These are phyloP conservation scores for Bos indicus DNA, from an alignment of 2,113 vertebrate species.

Conservation along the genomic window DNA sequence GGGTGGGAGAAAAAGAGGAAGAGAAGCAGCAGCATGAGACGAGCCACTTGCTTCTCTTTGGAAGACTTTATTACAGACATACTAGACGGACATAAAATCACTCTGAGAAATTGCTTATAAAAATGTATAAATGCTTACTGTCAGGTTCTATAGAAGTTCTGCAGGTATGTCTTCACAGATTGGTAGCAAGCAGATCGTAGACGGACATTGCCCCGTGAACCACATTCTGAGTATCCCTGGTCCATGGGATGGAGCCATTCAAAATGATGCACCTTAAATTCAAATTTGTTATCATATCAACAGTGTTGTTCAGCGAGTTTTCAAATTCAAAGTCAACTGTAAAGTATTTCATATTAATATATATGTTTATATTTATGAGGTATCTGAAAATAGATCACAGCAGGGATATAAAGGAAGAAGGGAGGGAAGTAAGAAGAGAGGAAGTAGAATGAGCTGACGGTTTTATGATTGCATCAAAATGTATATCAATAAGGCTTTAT, in stretches of 20 bases:
- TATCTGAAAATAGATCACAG: neutral
- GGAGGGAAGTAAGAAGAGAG: no score
- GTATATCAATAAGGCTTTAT: neutral
- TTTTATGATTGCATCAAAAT: neutral
- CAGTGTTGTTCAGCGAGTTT: neutral
- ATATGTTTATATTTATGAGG: neutral
- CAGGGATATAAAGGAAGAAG: neutral
- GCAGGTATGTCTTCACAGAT: neutral
- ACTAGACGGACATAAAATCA: neutral
- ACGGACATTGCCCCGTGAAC: no score
- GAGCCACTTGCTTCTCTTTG: neutral
- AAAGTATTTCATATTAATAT: neutral
- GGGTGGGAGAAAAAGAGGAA: neutral
- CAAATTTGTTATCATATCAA: neutral
- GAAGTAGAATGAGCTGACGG: neutral
- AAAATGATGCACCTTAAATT: neutral
- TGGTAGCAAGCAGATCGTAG: neutral
- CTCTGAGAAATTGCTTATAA: neutral
- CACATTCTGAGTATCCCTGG: neutral
- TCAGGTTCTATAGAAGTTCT: neutral
- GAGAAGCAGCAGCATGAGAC: neutral
- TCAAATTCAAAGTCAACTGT: neutral
- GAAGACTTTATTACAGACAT: neutral
- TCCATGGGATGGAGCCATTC: neutral
- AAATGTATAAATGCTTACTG: neutral